These are phyloP conservation scores for Luffia ferchaultella DNA, from an alignment of 2,888 invertebrate genomes.

Conservation along the genomic window DNA sequence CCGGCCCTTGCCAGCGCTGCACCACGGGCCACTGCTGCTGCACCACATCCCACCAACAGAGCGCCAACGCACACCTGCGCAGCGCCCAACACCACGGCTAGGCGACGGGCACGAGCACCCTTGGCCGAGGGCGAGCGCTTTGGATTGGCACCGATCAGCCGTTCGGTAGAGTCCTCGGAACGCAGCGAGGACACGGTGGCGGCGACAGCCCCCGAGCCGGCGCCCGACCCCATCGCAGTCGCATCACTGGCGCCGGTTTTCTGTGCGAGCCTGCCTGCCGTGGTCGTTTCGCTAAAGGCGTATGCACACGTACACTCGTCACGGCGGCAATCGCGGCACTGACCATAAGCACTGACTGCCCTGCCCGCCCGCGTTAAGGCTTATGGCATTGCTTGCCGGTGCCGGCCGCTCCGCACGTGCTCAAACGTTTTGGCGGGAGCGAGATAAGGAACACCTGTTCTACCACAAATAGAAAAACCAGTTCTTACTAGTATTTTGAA, in stretches of 20 bases:
- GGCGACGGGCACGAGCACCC: constrained; percentile 20
- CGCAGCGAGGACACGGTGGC: constrained; percentile 57
- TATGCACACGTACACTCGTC: constrained; percentile 11
- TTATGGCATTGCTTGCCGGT: not conserved
- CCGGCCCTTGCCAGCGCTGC: constrained; percentile 64
- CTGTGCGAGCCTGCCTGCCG: constrained; percentile 5
- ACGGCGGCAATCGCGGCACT: constrained; percentile 1
- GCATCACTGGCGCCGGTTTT: constrained; percentile 5
- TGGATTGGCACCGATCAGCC: constrained; percentile 35
- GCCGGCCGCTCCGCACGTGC: not conserved
- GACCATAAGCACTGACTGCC: not conserved
- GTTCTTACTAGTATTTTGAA: too few species aligned
- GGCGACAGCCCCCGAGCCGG: constrained; percentile 27
- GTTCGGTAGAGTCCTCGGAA: constrained; percentile 65
- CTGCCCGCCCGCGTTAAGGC: too few species aligned
- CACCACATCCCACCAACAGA: constrained; percentile 69
- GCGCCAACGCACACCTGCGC: constrained; percentile 71
- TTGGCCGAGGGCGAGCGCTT: constrained; percentile 6
- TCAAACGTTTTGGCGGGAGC: not conserved
- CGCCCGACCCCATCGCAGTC: constrained; percentile 19
- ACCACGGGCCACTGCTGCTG: constrained; percentile 69
- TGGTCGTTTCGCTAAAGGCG: constrained; percentile 7
- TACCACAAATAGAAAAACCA: too few species aligned
- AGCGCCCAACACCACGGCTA: constrained; percentile 63
- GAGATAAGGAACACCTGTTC: too few species aligned